Conservation (phyloP, 2,113 vertebrate species). For the Procapra przewalskii region DNA sequence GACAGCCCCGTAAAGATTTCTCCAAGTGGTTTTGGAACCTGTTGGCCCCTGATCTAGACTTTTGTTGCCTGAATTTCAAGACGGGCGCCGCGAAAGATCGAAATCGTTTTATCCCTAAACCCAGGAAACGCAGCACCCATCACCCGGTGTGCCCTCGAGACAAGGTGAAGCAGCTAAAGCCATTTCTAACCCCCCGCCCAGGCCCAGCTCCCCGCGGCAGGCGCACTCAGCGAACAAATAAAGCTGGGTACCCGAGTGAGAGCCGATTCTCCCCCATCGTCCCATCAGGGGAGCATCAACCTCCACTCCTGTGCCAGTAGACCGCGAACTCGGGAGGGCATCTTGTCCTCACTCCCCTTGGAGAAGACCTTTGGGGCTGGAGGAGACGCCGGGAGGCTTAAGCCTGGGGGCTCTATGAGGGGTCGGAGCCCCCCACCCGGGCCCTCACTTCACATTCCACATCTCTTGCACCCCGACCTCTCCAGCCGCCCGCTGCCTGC, state of each 20-base stretch:
- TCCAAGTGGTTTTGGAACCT: not conserved
- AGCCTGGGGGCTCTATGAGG: not conserved
- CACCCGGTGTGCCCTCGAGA: not conserved
- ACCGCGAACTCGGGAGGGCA: rapidly evolving
- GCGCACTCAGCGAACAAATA: not conserved
- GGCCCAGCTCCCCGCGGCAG: not conserved
- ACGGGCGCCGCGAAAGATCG: not conserved
- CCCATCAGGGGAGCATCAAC: not conserved
- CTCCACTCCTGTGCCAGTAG: not conserved
- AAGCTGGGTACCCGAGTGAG: rapidly evolving
- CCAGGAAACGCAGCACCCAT: not conserved
- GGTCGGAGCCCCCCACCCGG: not conserved
- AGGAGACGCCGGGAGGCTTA: not conserved
- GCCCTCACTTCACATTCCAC: not conserved
- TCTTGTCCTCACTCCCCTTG: not conserved
- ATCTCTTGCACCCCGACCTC: too few relatives aligned
- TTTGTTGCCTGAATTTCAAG: not conserved
- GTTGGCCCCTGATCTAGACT: not conserved
- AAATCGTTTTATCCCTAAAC: not conserved
- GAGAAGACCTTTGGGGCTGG: rapidly evolving
- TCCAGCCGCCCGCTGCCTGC: not conserved
- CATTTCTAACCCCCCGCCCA: not conserved
- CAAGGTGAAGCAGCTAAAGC: not conserved
- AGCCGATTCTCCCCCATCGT: not conserved
- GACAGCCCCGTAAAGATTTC: not conserved